Evolutionary conservation across 2,888 invertebrate species (phyloP).

Genomic region (Drosophila kokeensis): DNA sequence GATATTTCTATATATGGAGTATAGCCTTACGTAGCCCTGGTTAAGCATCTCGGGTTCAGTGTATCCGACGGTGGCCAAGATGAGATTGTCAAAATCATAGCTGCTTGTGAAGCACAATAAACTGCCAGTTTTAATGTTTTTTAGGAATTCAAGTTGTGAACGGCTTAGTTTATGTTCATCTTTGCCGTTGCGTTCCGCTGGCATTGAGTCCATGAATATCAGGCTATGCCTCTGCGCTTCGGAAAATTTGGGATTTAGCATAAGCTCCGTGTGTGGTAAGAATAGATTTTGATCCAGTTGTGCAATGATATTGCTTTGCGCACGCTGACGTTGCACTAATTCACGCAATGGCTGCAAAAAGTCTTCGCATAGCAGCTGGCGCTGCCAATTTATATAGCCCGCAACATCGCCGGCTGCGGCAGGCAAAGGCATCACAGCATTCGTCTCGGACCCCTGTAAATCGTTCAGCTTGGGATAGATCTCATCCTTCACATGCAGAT

Average conservation of each 20-base stretch:
- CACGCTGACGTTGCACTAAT: constrained; percentile 59
- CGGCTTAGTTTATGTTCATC: too few species aligned
- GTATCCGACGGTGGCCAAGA: constrained; percentile 89
- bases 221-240: constrained; percentile 72
- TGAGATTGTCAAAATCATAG: constrained; percentile 89
- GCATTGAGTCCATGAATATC: constrained; percentile 73
- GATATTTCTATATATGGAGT: not conserved
- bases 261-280: constrained; percentile 66
- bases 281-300: constrained; percentile 37
- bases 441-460: constrained; percentile 73
- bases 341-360: constrained; percentile 90
- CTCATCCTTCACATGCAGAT: constrained; percentile 51
- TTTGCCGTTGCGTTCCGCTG: constrained; percentile 22
- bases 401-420: constrained; percentile 14
- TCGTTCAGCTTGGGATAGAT: constrained; percentile 86
- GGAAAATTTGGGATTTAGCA: constrained; percentile 70
- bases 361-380: constrained; percentile 92
- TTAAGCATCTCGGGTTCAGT: constrained; percentile 86
- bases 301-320: not conserved
- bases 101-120: constrained; percentile 89
- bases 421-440: constrained; percentile 84
- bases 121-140: constrained; percentile 86
- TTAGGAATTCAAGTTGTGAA: constrained; percentile 14
- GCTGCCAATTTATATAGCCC: constrained; percentile 93
- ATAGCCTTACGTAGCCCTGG: constrained; percentile 86